Evolutionary conservation across 1,140 invertebrate genomes (phyloP).

Genomic region (Lordiphosa clarofinis): DNA sequence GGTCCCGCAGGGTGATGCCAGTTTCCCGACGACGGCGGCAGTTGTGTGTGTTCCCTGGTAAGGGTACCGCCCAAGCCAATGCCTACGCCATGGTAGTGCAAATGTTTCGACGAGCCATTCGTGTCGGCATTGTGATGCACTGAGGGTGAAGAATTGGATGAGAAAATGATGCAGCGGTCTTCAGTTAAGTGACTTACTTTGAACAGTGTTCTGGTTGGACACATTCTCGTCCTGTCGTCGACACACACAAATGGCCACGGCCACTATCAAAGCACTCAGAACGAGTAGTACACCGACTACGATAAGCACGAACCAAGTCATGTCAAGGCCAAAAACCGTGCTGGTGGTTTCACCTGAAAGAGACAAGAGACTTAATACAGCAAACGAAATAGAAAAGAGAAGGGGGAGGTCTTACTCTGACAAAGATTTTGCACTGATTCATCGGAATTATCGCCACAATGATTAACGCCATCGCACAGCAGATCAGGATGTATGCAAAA

Average conservation of each 20-base stretch:
- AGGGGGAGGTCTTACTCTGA: slow-evolving; percentile 87
- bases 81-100: slow-evolving; percentile 77
- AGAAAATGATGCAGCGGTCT: not conserved
- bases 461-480: slow-evolving; percentile 93
- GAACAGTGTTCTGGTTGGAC: slow-evolving; percentile 79
- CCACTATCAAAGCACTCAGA: slow-evolving; percentile 84
- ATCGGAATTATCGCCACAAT: slow-evolving; percentile 95
- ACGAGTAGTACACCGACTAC: slow-evolving; percentile 85
- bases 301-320: slow-evolving; percentile 87
- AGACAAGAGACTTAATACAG: slow-evolving; percentile 7
- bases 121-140: slow-evolving; percentile 90
- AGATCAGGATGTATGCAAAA: slow-evolving; percentile 95
- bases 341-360: slow-evolving; percentile 85
- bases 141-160: slow-evolving; percentile 55
- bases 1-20: slow-evolving; percentile 95
- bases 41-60: slow-evolving; percentile 79
- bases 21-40: slow-evolving; percentile 88
- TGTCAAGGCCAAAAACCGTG: slow-evolving; percentile 87
- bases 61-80: slow-evolving; percentile 76
- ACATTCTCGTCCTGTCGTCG: slow-evolving; percentile 83
- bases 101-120: slow-evolving; percentile 86
- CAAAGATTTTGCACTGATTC: slow-evolving; percentile 90
- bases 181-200: slow-evolving; percentile 47
- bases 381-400: no score
- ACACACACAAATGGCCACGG: slow-evolving; percentile 87